Conservation (phyloP, 1,140 invertebrate species). For the Heliconius nattereri region DNA sequence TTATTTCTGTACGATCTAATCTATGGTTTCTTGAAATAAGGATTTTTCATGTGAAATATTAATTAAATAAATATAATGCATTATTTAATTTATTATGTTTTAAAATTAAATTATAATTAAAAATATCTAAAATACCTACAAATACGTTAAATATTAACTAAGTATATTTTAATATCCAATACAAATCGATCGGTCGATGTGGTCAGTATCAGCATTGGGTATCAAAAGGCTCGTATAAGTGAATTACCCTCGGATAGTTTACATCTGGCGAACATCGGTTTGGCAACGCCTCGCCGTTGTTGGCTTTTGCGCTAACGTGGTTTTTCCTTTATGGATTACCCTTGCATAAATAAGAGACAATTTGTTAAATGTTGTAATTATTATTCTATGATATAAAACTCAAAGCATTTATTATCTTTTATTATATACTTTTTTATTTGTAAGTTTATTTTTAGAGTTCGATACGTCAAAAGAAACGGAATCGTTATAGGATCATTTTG, state of each 20-base stretch:
- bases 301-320: slow-evolving; percentile 44
- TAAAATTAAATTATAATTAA: too few species aligned
- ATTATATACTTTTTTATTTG: neutral
- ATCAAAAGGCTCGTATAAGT: slow-evolving; percentile 46
- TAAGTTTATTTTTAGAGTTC: too few species aligned
- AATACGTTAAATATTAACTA: neutral
- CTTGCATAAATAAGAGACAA: slow-evolving; percentile 34
- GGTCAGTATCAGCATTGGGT: slow-evolving; percentile 34
- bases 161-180: slow-evolving; percentile 24
- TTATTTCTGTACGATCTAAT: too few species aligned
- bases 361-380: neutral
- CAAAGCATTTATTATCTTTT: neutral
- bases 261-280: slow-evolving; percentile 49
- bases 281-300: slow-evolving; percentile 44
- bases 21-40: too few species aligned
- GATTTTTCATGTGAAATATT: too few species aligned
- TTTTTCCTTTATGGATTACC: slow-evolving; percentile 48
- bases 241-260: slow-evolving; percentile 45
- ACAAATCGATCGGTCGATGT: slow-evolving; percentile 15
- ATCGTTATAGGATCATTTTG: too few species aligned
- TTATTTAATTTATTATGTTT: too few species aligned
- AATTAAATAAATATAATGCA: too few species aligned
- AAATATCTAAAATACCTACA: too few species aligned
- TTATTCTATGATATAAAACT: neutral
- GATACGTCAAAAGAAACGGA: too few species aligned